A percentile compares a stretch with the other conserved stretches of the same genome.
phyloP scores from a whole-genome alignment of 2,888 invertebrate species.

The Muschampia plurimacula region DNA sequence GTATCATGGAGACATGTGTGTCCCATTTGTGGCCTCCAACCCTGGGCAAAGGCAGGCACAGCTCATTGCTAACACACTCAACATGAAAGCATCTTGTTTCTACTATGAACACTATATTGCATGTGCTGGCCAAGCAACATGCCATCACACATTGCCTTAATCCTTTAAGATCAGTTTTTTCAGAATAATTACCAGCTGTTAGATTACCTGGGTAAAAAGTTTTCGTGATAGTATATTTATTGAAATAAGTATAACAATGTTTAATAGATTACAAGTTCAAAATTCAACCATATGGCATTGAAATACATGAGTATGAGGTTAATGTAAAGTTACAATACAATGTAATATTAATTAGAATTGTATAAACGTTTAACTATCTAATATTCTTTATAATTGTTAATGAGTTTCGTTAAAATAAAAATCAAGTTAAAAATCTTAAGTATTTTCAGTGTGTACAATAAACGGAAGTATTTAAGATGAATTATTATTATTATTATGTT shows the following conservation, averaged over 20 bases:
- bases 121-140: constrained; percentile 88
- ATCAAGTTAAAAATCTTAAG: not conserved
- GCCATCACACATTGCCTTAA: constrained; percentile 88
- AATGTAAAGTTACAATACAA: not conserved
- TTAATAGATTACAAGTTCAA: not conserved
- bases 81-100: constrained; percentile 92
- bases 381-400: not conserved
- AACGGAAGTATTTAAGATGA: not conserved
- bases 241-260: no score
- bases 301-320: not conserved
- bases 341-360: not conserved
- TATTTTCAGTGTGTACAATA: not conserved
- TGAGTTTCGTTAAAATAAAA: not conserved
- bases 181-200: constrained; percentile 87
- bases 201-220: constrained; percentile 70
- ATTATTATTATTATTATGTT: not conserved
- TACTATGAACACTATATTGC: constrained; percentile 93
- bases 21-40: constrained; percentile 79
- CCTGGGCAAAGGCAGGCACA: constrained; percentile 89
- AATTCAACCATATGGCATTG: constrained; percentile 23
- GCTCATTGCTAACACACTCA: constrained; percentile 89
- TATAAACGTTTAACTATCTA: not conserved
- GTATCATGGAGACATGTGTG: constrained; percentile 90
- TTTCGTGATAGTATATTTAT: not conserved
- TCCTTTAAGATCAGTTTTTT: constrained; percentile 79